phyloP scores from a whole-genome alignment of 1,140 invertebrate species.

The Bactericera cockerelli region DNA sequence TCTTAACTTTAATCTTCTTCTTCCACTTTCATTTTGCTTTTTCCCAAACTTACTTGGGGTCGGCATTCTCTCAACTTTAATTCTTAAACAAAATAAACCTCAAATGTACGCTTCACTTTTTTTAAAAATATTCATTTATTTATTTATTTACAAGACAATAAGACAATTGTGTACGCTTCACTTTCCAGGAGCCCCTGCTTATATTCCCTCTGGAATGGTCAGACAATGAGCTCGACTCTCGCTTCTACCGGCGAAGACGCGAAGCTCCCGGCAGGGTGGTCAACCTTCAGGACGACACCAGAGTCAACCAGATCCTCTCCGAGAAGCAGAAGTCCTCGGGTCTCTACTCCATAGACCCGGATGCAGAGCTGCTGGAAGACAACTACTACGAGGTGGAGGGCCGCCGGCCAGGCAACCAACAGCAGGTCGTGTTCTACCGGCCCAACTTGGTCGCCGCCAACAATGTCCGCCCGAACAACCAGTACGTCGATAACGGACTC shows the following conservation, averaged over 20 bases:
- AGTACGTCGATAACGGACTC: not conserved
- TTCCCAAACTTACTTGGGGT: no score
- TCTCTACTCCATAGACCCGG: not conserved
- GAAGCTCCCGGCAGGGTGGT: not conserved
- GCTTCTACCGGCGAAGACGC: not conserved
- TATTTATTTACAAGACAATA: no score
- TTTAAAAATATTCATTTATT: no score
- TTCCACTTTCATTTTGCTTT: no score
- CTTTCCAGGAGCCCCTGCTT: no score
- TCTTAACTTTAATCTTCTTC: no score
- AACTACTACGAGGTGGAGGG: not conserved
- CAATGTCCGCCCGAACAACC: not conserved
- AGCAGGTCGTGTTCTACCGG: not conserved
- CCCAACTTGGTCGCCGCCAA: not conserved
- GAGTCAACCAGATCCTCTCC: not conserved
- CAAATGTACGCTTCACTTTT: no score
- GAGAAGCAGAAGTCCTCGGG: not conserved
- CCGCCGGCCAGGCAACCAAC: not conserved
- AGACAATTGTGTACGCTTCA: no score
- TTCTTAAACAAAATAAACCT: no score
- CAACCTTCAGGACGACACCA: not conserved
- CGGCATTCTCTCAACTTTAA: no score
- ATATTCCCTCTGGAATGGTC: not conserved
- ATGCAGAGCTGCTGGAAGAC: not conserved
- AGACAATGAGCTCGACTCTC: not conserved